Percentiles rank a stretch among this genome's conserved stretches.
Evolutionary conservation across 1,140 invertebrate genomes (phyloP).

Genomic region (Xylocopa sonorina): DNA sequence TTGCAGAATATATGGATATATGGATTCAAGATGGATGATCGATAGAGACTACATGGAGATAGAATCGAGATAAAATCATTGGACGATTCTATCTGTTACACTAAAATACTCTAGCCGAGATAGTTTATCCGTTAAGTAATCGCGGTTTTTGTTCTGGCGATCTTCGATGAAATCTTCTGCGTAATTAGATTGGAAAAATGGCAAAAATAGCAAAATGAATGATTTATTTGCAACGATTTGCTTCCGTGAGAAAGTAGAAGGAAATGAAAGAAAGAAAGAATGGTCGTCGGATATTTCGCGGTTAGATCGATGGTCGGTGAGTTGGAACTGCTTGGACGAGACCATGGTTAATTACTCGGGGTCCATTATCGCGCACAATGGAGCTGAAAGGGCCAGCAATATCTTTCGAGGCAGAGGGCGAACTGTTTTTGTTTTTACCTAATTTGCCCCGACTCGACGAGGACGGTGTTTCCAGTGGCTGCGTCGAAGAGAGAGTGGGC

Average conservation of each 20-base stretch:
- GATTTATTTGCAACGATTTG: too few species aligned
- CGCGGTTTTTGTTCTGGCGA: too few species aligned
- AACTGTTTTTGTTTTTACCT: constrained; percentile 75
- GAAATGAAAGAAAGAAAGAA: constrained; percentile 21
- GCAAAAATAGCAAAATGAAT: too few species aligned
- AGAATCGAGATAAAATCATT: background rate
- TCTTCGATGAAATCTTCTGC: too few species aligned
- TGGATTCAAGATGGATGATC: background rate
- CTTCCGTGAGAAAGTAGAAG: background rate
- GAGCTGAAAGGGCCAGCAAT: constrained; percentile 53
- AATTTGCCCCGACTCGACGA: constrained; percentile 64
- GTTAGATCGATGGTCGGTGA: constrained; percentile 11
- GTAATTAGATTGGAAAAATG: too few species aligned
- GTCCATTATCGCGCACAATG: constrained; percentile 69
- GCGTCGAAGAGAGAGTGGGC: constrained; percentile 19
- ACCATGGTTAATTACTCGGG: constrained; percentile 69
- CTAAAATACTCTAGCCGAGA: too few species aligned
- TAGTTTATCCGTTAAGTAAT: too few species aligned
- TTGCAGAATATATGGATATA: too few species aligned
- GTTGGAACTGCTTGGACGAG: constrained; percentile 23
- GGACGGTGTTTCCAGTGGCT: constrained; percentile 3
- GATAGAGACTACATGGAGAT: background rate
- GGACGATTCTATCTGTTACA: too few species aligned
- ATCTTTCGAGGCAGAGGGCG: constrained; percentile 55
- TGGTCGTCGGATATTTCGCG: constrained; percentile 32